Percentiles rank a stretch among this genome's conserved stretches.
Conservation (phyloP, 2,888 invertebrate genomes). For the Drosophila infuscata region DNA sequence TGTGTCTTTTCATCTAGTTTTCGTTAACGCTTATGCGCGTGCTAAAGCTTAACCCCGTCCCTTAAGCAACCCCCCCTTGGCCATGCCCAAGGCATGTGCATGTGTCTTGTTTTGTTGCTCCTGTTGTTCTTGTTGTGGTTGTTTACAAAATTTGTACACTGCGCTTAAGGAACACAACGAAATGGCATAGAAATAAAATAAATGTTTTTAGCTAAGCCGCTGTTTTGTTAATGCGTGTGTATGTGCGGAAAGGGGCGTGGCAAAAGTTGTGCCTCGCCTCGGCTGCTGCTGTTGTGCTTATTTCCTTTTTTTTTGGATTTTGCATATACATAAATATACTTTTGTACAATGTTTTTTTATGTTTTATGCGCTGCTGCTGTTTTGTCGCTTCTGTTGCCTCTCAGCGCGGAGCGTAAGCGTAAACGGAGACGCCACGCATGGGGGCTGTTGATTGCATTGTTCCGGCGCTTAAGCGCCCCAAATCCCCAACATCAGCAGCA, state of each 20-base stretch:
- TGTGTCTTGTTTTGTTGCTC: slow-evolving; percentile 29
- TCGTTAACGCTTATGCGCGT: slow-evolving; percentile 30
- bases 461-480: slow-evolving; percentile 73
- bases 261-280: slow-evolving; percentile 53
- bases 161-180: slow-evolving; percentile 61
- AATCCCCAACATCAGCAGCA: slow-evolving; percentile 39
- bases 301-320: slow-evolving; percentile 21
- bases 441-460: slow-evolving; percentile 73
- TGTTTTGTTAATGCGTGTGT: slow-evolving; percentile 60
- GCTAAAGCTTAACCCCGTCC: slow-evolving; percentile 5
- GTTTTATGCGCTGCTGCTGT: slow-evolving; percentile 54
- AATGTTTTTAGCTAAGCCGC: slow-evolving; percentile 70
- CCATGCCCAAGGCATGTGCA: slow-evolving; percentile 27
- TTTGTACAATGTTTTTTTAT: slow-evolving; percentile 41
- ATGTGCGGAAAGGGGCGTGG: slow-evolving; percentile 46
- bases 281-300: slow-evolving; percentile 29
- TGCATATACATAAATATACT: slow-evolving; percentile 21
- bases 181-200: slow-evolving; percentile 69
- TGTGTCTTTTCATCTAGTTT: slow-evolving; percentile 58
- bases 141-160: slow-evolving; percentile 66
- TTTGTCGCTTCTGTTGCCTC: slow-evolving; percentile 20
- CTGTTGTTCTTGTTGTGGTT: slow-evolving; percentile 37
- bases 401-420: background rate
- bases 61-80: background rate
- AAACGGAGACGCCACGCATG: slow-evolving; percentile 60